Percentiles rank a stretch among this genome's conserved stretches.
Evolutionary conservation across 2,888 invertebrate species (phyloP).

Genomic region (Nomada ferruginata): DNA sequence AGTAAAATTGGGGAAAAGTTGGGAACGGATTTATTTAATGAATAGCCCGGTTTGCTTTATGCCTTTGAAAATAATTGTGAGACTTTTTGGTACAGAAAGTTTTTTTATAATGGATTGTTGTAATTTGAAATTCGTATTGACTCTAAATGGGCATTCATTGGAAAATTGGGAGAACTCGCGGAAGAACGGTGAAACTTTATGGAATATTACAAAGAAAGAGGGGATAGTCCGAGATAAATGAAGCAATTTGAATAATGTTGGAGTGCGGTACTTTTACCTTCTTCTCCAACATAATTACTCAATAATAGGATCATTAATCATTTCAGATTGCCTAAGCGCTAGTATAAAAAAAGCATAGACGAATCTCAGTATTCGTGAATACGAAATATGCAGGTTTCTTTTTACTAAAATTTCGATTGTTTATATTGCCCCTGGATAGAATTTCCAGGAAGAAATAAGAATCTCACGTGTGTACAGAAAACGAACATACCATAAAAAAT

Average conservation of each 20-base stretch:
- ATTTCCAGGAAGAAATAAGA: too few species aligned
- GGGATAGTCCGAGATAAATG: not conserved
- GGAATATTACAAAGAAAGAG: constrained; percentile 7
- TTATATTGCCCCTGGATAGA: too few species aligned
- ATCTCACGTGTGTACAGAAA: too few species aligned
- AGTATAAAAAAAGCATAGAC: not conserved
- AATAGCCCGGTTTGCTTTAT: too few species aligned
- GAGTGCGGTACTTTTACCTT: not conserved
- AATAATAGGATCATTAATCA: not conserved
- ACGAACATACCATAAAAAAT: too few species aligned
- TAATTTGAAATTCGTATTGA: not conserved
- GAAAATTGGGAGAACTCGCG: constrained; percentile 8
- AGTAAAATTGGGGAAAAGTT: not conserved
- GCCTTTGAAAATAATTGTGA: too few species aligned
- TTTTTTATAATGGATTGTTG: not conserved
- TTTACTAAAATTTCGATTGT: too few species aligned
- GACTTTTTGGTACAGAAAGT: too few species aligned
- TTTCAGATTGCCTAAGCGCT: not conserved
- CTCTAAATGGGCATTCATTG: not conserved
- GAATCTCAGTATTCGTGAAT: too few species aligned
- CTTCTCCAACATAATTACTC: not conserved
- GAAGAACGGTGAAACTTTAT: not conserved
- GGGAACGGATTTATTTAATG: too few species aligned
- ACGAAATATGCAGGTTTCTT: too few species aligned
- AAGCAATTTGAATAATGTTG: constrained; percentile 16